phyloP scores from a whole-genome alignment of 2,797 vertebrate species.

The Syngnathus rostellatus region DNA sequence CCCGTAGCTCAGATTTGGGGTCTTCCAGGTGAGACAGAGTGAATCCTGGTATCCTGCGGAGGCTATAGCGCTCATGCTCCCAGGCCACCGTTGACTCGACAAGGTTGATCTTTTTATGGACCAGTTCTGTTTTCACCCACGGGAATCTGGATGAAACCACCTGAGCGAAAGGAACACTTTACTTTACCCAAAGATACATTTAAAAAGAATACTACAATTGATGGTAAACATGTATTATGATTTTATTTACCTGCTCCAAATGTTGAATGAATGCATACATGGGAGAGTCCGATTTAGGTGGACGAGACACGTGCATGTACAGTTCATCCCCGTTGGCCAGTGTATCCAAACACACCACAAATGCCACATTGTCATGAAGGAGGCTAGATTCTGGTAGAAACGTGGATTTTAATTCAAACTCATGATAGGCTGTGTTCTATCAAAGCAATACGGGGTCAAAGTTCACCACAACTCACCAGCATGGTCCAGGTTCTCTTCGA shows the following conservation, averaged over 20 bases:
- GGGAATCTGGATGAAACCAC: constrained; percentile 67
- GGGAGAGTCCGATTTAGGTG: constrained; percentile 60
- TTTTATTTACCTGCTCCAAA: constrained; percentile 63
- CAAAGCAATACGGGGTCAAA: not conserved
- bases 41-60: constrained; percentile 69
- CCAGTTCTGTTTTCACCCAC: constrained; percentile 63
- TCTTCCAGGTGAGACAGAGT: constrained; percentile 72
- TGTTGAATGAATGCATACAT: constrained; percentile 63
- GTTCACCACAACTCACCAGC: constrained; percentile 56
- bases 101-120: constrained; percentile 79
- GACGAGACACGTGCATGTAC: constrained; percentile 71
- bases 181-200: not conserved
- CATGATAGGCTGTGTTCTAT: not conserved
- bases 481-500: constrained; percentile 76
- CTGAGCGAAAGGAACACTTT: constrained; percentile 31
- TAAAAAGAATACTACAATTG: not conserved
- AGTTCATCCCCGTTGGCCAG: constrained; percentile 68
- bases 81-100: constrained; percentile 68
- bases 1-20: constrained; percentile 60
- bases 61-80: constrained; percentile 75
- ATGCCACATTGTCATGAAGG: constrained; percentile 74
- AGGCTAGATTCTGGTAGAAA: constrained; percentile 68
- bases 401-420: not conserved
- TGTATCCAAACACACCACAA: constrained; percentile 74
- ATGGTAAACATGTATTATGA: not conserved